Conservation (phyloP, 2,113 vertebrate genomes). For the Xenopus borealis region DNA sequence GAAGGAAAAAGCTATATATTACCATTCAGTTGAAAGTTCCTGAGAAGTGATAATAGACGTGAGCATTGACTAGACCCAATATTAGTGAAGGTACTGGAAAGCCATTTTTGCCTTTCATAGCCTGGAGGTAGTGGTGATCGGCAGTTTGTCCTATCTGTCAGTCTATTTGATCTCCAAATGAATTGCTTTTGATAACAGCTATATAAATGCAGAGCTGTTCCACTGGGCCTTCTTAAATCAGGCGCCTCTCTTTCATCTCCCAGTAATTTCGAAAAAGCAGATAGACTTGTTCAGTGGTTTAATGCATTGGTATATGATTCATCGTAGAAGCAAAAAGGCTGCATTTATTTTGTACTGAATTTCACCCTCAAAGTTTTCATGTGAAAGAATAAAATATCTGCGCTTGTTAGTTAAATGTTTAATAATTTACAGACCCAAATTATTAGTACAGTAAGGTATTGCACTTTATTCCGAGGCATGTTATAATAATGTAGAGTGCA, state of each 20-base stretch:
- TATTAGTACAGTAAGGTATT: slow-evolving; percentile 14
- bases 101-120: slow-evolving; percentile 65
- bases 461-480: slow-evolving; percentile 7
- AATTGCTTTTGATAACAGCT: slow-evolving; percentile 88
- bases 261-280: slow-evolving; percentile 67
- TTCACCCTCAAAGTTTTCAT: slow-evolving; percentile 59
- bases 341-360: slow-evolving; percentile 72
- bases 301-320: slow-evolving; percentile 82
- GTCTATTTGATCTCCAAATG: slow-evolving; percentile 88
- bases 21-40: slow-evolving; percentile 53
- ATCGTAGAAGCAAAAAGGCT: slow-evolving; percentile 67
- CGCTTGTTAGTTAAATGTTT: neutral
- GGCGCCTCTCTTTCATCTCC: slow-evolving; percentile 78
- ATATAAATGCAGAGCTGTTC: slow-evolving; percentile 82
- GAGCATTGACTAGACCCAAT: slow-evolving; percentile 67
- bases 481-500: too few relatives aligned
- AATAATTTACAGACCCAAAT: slow-evolving; percentile 21
- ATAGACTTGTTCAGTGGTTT: slow-evolving; percentile 80
- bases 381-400: slow-evolving; percentile 48
- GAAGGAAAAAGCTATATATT: slow-evolving; percentile 21
- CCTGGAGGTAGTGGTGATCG: slow-evolving; percentile 76
- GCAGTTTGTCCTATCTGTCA: slow-evolving; percentile 83
- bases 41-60: slow-evolving; percentile 56
- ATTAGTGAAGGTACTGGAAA: slow-evolving; percentile 69
- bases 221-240: slow-evolving; percentile 81